Base-by-base conservation (phyloP, 2,888 invertebrate genomes). In the Dioctria linearis region DNA sequence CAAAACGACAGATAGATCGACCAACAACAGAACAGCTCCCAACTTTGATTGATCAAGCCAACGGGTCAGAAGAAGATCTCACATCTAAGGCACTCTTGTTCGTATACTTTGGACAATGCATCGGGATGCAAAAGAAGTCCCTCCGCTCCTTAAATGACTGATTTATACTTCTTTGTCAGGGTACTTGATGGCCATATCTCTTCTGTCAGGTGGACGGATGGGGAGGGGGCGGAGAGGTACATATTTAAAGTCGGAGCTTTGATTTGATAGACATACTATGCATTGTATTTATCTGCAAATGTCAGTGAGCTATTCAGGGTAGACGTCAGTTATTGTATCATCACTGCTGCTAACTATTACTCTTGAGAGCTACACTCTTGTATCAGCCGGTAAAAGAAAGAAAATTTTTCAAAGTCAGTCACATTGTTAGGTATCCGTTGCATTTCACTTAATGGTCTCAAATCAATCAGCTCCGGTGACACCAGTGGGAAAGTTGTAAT, bases 101-200 rank as follows among this genome's bases (percentile, higher is more conserved):
- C 49, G 67, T 13, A 25, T 5, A 46, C 61, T 61, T 71, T 61
- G 63, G 61, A 37, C 61, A 40, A 25, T 37, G 6, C 39, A 25
- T 25, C 46, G 40, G 63, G 76, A 76, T 76, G 76, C 76, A 76
- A 76, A 63, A 63, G 63, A 76, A 49, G 49, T 76, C 76, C 76
- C 76, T 63, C 76, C 49, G 11, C 42, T 66, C 43, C 46, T 66
- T 42, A 43, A 66, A 43, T 42, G 59, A 43, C 76, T 76, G 76
- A 76, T 76, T 76, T 76, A 76, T 76, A 76, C 13, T 49, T 76
- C 63, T 76, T 76, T 76, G 76, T 76, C 76, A 61, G 76, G 37
- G 39, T 49, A 61, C 46, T 63, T 76, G 76, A 76, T 63, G 76
- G 76, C 76, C 76, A 76, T 49, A 59, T 75, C 75, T 51, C 25